A percentile compares a stretch with the other conserved stretches of the same genome.
Evolutionary conservation across 2,888 invertebrate genomes (phyloP).

Genomic region (Pachycephus smyrnensis): DNA sequence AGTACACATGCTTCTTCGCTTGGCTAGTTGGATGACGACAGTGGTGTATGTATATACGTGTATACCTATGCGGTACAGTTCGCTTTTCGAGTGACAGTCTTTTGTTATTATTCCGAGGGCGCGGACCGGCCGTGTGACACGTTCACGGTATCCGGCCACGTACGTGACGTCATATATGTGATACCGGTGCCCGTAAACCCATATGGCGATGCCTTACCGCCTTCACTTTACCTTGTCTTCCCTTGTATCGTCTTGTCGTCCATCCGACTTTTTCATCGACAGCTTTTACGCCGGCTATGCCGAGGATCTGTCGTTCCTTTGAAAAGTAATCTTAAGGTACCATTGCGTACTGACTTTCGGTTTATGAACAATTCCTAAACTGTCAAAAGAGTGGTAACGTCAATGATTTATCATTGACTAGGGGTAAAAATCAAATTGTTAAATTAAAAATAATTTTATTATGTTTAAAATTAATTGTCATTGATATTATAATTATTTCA

Average conservation of each 20-base stretch:
- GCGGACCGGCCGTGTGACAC: conserved; percentile 53
- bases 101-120: conserved; percentile 60
- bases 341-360: not conserved
- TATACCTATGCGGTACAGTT: conserved; percentile 10
- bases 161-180: conserved; percentile 62
- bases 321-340: not conserved
- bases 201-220: conserved; percentile 33
- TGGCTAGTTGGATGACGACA: not conserved
- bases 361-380: not conserved
- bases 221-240: not conserved
- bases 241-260: not conserved
- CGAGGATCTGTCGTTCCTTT: not conserved
- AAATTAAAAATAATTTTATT: no score
- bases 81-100: conserved; percentile 23
- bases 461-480: no score
- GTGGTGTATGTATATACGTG: not conserved
- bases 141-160: conserved; percentile 62
- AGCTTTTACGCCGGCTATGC: not conserved
- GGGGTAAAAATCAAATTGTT: no score
- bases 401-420: no score
- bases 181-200: conserved; percentile 40
- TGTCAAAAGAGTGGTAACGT: no score
- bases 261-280: not conserved
- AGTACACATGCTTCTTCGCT: not conserved
- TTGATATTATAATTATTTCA: no score